phyloP scores from a whole-genome alignment of 2,797 vertebrate genomes.

The Acanthurus leucopareius region DNA sequence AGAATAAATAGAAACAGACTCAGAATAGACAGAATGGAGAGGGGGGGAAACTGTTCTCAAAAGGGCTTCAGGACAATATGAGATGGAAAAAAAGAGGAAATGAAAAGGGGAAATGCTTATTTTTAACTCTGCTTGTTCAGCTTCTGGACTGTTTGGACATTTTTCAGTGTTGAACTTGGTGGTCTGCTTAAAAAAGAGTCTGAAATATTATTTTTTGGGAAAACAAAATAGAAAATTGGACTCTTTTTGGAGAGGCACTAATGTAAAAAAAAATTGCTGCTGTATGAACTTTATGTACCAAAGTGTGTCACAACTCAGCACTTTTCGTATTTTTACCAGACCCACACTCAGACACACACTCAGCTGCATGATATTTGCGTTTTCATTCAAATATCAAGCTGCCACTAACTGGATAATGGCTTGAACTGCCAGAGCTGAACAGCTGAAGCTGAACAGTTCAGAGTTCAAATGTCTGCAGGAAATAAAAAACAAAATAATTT shows the following conservation, averaged over 20 bases:
- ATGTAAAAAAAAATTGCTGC: constrained; percentile 1
- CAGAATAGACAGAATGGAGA: constrained; percentile 4
- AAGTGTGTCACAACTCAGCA: neutral
- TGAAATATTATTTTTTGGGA: constrained; percentile 1
- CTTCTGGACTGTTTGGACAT: constrained; percentile 13
- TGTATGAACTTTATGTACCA: neutral
- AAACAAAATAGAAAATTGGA: neutral
- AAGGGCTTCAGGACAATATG: constrained; percentile 38
- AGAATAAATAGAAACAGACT: constrained; percentile 31
- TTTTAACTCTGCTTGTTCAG: constrained; percentile 53
- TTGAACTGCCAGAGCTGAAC: neutral
- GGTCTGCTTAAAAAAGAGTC: constrained; percentile 18
- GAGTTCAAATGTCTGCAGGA: constrained; percentile 8
- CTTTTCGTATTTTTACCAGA: neutral
- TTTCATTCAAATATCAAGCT: constrained; percentile 7
- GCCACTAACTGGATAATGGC: neutral
- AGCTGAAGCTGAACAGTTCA: constrained; percentile 18
- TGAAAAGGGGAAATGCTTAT: constrained; percentile 53
- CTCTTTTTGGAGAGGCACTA: neutral
- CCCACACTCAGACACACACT: neutral
- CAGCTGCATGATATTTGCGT: neutral
- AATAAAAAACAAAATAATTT: neutral
- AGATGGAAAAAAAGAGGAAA: constrained; percentile 56
- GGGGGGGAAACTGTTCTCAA: constrained; percentile 28
- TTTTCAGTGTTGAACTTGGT: constrained; percentile 9